Evolutionary conservation across 2,797 vertebrate genomes (phyloP).

Genomic region (Melanotaenia maccullochi): DNA sequence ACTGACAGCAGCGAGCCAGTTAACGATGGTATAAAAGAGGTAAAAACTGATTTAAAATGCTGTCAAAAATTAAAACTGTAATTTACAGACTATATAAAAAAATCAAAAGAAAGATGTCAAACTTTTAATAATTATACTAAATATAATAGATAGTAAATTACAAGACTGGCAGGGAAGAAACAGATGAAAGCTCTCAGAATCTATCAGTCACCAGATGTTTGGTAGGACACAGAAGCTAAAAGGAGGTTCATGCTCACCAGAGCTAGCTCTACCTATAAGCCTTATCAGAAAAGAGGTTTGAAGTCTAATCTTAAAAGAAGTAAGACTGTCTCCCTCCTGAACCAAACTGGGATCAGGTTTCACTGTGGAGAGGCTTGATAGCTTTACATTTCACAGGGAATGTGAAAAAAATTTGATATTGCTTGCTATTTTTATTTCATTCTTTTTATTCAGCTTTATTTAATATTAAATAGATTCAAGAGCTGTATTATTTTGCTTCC

Average conservation of each 20-base stretch:
- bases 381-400: not conserved
- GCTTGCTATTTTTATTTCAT: not conserved
- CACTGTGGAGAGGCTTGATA: not conserved
- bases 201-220: not conserved
- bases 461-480: not conserved
- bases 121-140: not conserved
- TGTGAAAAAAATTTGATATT: not conserved
- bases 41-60: not conserved
- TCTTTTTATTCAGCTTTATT: not conserved
- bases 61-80: not conserved
- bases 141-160: not conserved
- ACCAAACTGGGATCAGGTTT: not conserved
- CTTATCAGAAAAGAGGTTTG: not conserved
- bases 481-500: not conserved
- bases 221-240: not conserved
- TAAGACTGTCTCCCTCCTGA: not conserved
- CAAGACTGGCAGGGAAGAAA: not conserved
- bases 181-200: too few species aligned
- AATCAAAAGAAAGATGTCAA: not conserved
- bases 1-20: not conserved
- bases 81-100: not conserved
- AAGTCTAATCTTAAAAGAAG: not conserved
- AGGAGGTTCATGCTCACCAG: not conserved
- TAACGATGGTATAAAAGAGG: not conserved
- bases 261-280: not conserved